Evolutionary conservation across 2,797 vertebrate genomes (phyloP), one percentile per base, ranked within the genome.

Genomic region (Chloroceryle amazona): DNA sequence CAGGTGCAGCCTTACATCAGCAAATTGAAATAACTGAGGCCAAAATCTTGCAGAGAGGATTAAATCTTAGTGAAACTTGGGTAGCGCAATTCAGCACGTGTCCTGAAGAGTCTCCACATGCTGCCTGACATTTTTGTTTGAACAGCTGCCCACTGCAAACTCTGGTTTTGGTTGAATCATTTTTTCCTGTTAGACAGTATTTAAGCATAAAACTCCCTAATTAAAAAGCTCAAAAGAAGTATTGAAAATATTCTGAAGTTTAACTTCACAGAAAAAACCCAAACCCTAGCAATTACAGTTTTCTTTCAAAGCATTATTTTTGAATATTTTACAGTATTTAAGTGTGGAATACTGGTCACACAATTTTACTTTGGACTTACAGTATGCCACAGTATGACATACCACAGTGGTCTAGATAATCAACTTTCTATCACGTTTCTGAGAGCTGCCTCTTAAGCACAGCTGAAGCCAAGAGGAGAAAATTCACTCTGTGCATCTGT

Each of bases 81-180:
- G 5, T 26, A 81, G 16, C 9, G 16, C 4, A 46, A 47, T 61
- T 67, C 37, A 89, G 55, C 10, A 49, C 1, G 8, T 31, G 44
- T 65, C 20, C 5, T 72, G 35, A 71, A 42, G 31, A 42, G n/a
- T 46, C 17, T 63, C 16, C 16, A n/a, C 11, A 8, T 9, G 4
- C 3, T 74, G 4, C 2, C 10, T n/a, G 28, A 81, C 49, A 12
- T 31, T 75, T 78, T 49, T 70, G 5, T 73, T 51, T 67, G 11
- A 83, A 55, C 2, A 73, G 13, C 7, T 68, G 8, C 16, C 6
- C 15, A 33, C 6, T 42, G 12, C 15, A 70, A 70, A 67, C 4
- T 29, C 3, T 7, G 9, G 4, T 26, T 91, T 49, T 41, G 9
- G 68, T 5, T 25, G 1, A 29, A 33, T 4, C 1, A 0, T 14